Conservation (phyloP, 1,140 invertebrate species). For the Hydropsyche tenuis region DNA sequence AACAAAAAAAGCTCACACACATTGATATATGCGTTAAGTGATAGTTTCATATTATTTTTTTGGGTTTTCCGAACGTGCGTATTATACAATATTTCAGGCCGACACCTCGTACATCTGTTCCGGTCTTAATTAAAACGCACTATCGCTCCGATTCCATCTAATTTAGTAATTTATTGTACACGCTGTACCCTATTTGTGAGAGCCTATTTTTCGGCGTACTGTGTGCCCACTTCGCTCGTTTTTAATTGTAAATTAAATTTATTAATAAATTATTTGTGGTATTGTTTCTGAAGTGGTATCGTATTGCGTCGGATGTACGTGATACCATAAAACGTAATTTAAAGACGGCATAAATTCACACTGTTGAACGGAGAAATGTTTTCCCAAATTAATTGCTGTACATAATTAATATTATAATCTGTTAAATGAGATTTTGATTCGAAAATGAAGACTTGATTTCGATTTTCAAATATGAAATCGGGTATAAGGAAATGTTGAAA, state of each 20-base stretch:
- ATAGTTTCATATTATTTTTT: slow-evolving; percentile 9
- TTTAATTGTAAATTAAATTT: not conserved
- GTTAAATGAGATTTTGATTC: no score
- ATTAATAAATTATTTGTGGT: slow-evolving; percentile 21
- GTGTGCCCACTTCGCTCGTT: not conserved
- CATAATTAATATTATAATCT: no score
- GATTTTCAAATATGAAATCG: no score
- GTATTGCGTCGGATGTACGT: not conserved
- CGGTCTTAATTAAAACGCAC: slow-evolving; percentile 26
- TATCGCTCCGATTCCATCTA: slow-evolving; percentile 15
- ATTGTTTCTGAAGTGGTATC: not conserved
- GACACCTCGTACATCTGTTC: slow-evolving; percentile 26
- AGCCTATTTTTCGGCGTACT: not conserved
- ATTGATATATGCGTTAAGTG: slow-evolving; percentile 19
- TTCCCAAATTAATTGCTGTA: no score
- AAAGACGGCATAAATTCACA: slow-evolving; percentile 18
- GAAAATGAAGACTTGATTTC: no score
- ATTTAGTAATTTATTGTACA: slow-evolving; percentile 22
- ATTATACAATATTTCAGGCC: not conserved
- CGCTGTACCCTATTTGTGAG: not conserved
- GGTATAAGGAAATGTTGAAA: no score
- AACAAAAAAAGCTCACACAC: not conserved
- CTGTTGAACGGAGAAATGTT: not conserved
- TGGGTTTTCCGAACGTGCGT: not conserved
- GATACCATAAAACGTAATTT: not conserved